These are phyloP conservation scores for Petrolisthes cinctipes DNA, from an alignment of 2,888 invertebrate species.

Conservation along the genomic window DNA sequence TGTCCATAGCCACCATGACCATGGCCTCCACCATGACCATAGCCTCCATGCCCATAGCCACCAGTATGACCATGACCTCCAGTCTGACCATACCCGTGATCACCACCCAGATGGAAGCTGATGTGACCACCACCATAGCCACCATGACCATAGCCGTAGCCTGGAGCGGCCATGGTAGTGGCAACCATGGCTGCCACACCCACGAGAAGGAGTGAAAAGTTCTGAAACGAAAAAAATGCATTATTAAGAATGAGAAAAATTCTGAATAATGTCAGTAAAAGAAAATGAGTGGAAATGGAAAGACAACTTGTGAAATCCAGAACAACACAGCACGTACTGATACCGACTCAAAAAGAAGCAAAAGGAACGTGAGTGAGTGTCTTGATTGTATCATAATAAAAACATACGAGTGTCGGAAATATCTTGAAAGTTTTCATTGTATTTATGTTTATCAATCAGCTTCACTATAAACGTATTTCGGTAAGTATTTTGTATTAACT, in stretches of 20 bases:
- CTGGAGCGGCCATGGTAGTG: neutral
- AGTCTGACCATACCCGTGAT: neutral
- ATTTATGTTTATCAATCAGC: too few relatives aligned
- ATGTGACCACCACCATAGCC: conserved; percentile 33
- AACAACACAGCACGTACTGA: neutral
- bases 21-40: neutral
- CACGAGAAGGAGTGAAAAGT: neutral
- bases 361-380: too few relatives aligned
- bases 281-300: neutral
- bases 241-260: too few relatives aligned
- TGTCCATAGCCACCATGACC: neutral
- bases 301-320: neutral
- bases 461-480: too few relatives aligned
- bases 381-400: too few relatives aligned
- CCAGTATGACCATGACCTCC: conserved; percentile 1
- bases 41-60: conserved; percentile 5
- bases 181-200: neutral
- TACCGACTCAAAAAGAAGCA: too few relatives aligned
- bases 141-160: conserved; percentile 9
- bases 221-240: neutral
- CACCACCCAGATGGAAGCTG: neutral
- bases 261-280: too few relatives aligned
- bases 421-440: too few relatives aligned
- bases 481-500: too few relatives aligned
- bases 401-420: too few relatives aligned